phyloP scores from a whole-genome alignment of 2,797 vertebrate genomes.

The Darevskia nairensis region DNA sequence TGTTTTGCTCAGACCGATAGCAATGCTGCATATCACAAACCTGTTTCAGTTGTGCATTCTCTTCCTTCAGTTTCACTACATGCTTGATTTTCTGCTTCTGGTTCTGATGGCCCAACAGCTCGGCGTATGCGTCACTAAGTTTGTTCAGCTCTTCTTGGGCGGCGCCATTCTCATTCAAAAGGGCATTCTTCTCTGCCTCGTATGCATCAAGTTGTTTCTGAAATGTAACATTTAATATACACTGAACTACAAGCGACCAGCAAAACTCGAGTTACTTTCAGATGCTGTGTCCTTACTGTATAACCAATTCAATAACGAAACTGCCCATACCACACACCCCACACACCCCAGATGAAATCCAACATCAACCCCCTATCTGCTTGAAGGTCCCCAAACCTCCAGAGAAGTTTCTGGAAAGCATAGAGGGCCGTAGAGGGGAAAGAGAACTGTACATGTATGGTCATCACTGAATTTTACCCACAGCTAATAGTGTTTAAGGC shows the following conservation, averaged over 20 bases:
- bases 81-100: constrained; percentile 98
- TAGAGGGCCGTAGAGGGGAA: too few relatives aligned
- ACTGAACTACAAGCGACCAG: not conserved
- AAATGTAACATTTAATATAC: constrained; percentile 44
- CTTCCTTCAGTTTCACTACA: constrained; percentile 93
- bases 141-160: constrained; percentile 92
- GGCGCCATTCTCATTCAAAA: constrained; percentile 88
- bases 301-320: not conserved
- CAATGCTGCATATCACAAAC: constrained; percentile 66
- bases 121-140: constrained; percentile 90
- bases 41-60: constrained; percentile 90
- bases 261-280: not conserved
- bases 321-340: not conserved
- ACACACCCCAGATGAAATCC: too few relatives aligned
- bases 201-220: constrained; percentile 93
- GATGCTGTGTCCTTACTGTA: not conserved
- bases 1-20: not conserved
- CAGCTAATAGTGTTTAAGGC: not conserved
- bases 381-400: too few relatives aligned
- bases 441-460: too few relatives aligned
- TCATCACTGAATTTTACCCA: too few relatives aligned
- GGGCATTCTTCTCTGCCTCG: constrained; percentile 87
- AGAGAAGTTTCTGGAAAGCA: too few relatives aligned
- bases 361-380: too few relatives aligned
- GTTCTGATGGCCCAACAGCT: constrained; percentile 95